Evolutionary conservation across 2,888 invertebrate species (phyloP), one percentile per base, ranked within the genome.

Genomic region (Smittia sp.): DNA sequence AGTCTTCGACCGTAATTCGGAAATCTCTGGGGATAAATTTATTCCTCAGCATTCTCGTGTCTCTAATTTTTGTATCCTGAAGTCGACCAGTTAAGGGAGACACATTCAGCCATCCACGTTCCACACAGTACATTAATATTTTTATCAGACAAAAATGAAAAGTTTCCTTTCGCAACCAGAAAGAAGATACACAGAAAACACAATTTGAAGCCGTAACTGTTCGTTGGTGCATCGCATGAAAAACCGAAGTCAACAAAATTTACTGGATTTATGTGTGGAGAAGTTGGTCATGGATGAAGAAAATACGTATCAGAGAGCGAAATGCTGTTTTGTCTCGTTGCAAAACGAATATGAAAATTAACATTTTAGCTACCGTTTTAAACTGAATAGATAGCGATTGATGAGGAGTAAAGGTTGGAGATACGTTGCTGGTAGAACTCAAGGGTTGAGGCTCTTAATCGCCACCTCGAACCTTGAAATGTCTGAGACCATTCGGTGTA

Each of bases 1-100:
- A 46, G 46, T 46, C 46, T 46, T 46, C 46, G 11, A 46, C 46
- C 46, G 15, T 46, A 46, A 46, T 46, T 46, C 46, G 46, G 46
- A 46, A n/a, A 46, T 46, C 46, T 46, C 46, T 46, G 46, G 46
- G 46, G 46, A 46, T 46, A 46, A 46, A 46, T 15, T 46, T 46
- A 46, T 46, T 46, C 15, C 15, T 46, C 46, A 46, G 46, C 46
- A n/a, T n/a, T 46, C 15, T 46, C 11, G 39, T 13, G 7, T 46
- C 15, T 46, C 46, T 46, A 2, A n/a, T 46, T 46, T n/a, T 15
- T 39, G 13, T 13, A 13, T 39, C 39, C 39, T 13, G 39, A 39
- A 32, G 32, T 32, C 32, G 32, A 32, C 32, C 32, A 32, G 32
- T 32, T 32, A 32, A 9, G 46, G n/a, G 46, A 46, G 46, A 46